phyloP scores from a whole-genome alignment of 2,888 invertebrate genomes.

The Beris chalybata region DNA sequence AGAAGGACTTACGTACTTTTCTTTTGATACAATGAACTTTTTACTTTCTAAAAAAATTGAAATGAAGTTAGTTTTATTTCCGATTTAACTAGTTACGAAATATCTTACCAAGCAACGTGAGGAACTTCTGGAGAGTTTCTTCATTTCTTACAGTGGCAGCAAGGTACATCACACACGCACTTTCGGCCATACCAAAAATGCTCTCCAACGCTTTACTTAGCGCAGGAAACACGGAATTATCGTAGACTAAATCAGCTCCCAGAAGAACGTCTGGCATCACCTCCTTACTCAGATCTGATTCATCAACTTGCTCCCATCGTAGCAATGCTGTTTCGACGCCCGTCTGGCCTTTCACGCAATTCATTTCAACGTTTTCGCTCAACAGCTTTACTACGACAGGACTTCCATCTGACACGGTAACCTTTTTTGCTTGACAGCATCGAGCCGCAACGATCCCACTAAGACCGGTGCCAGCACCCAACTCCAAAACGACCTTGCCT shows the following conservation, averaged over 20 bases:
- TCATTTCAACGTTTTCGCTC: conserved; percentile 65
- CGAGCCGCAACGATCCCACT: conserved; percentile 67
- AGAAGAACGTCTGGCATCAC: conserved; percentile 58
- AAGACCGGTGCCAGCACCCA: conserved; percentile 78
- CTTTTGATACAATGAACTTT: background rate
- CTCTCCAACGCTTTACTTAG: conserved; percentile 57
- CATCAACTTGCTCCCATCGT: conserved; percentile 59
- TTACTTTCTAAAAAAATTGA: conserved; percentile 13
- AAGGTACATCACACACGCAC: conserved; percentile 56
- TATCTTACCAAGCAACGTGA: conserved; percentile 60
- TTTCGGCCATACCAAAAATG: conserved; percentile 49
- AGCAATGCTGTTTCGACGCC: conserved; percentile 43
- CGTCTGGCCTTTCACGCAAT: conserved; percentile 53
- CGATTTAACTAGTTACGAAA: background rate
- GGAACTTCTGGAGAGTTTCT: conserved; percentile 64
- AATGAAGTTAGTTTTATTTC: background rate
- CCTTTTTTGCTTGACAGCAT: conserved; percentile 59
- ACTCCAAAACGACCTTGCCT: conserved; percentile 66
- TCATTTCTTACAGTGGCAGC: conserved; percentile 68
- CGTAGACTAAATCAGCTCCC: conserved; percentile 66
- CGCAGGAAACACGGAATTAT: conserved; percentile 59
- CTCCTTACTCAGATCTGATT: conserved; percentile 44
- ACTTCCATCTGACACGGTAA: conserved; percentile 73
- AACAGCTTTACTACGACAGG: conserved; percentile 65
- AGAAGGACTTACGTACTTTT: conserved; percentile 8